Evolutionary conservation across 2,888 invertebrate genomes (phyloP).

Genomic region (Lithophane semibrunnea): DNA sequence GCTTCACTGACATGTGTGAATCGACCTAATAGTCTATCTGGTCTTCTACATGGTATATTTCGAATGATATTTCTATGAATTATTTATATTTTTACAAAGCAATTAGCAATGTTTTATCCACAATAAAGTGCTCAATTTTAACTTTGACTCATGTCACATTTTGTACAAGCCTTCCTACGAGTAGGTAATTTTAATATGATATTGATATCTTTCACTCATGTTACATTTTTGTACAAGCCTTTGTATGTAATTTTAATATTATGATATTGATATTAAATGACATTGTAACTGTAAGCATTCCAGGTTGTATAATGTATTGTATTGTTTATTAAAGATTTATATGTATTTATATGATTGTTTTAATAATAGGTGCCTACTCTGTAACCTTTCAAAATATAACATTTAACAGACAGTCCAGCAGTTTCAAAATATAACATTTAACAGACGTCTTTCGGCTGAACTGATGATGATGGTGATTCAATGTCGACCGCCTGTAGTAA

Average conservation of each 20-base stretch:
- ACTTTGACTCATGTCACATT: background rate
- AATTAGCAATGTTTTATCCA: background rate
- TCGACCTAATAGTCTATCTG: background rate
- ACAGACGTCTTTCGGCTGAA: no score
- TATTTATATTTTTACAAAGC: slow-evolving; percentile 18
- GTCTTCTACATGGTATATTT: slow-evolving; percentile 8
- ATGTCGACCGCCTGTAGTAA: no score
- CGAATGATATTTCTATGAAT: slow-evolving; percentile 8
- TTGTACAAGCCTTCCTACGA: slow-evolving; percentile 4
- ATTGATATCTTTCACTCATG: slow-evolving; percentile 8
- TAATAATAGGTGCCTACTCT: slow-evolving; percentile 10
- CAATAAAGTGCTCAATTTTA: slow-evolving; percentile 48
- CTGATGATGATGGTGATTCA: no score
- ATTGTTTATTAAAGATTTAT: slow-evolving; percentile 58
- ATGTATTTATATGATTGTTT: slow-evolving; percentile 38
- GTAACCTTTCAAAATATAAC: background rate
- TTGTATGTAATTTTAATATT: slow-evolving; percentile 1
- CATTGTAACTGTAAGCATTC: slow-evolving; percentile 55
- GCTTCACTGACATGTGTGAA: no score
- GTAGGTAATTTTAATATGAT: slow-evolving; percentile 7
- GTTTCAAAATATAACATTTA: background rate
- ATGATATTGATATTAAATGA: slow-evolving; percentile 46
- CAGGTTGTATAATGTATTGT: slow-evolving; percentile 42
- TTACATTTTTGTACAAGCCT: no score
- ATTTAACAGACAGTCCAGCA: no score